Conservation (phyloP, 2,113 vertebrate genomes). For the Corvus moneduloides region DNA sequence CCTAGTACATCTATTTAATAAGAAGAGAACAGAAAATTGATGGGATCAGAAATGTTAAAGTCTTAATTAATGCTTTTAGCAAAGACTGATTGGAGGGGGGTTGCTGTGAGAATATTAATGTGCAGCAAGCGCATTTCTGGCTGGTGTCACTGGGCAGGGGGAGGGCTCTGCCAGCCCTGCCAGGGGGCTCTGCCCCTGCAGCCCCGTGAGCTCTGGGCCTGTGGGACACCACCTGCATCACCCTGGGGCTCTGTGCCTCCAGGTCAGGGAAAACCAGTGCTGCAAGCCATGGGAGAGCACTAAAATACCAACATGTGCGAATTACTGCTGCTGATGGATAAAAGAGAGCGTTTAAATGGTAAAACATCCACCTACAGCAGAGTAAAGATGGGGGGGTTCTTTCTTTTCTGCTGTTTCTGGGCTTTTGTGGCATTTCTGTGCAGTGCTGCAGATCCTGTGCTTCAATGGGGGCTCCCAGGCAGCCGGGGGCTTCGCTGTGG, state of each 20-base stretch:
- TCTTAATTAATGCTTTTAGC: slow-evolving; percentile 67
- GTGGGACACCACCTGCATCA: neutral
- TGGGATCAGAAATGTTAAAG: slow-evolving; percentile 65
- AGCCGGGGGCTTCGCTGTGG: fast-evolving
- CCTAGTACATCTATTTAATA: slow-evolving; percentile 42
- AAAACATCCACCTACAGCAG: slow-evolving; percentile 6
- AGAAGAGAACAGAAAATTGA: slow-evolving; percentile 58
- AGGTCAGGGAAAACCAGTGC: neutral
- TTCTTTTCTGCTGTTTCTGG: neutral
- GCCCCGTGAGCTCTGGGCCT: neutral
- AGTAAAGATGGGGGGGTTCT: neutral
- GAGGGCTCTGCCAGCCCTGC: neutral
- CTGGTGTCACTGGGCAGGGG: neutral
- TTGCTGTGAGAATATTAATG: slow-evolving; percentile 51
- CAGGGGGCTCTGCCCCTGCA: neutral
- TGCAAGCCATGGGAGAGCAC: neutral
- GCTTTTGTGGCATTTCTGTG: neutral
- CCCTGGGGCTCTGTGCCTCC: fast-evolving
- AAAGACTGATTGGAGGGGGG: slow-evolving; percentile 7
- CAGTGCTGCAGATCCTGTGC: neutral
- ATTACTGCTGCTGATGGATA: neutral
- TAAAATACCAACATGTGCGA: neutral
- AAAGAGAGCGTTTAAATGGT: neutral
- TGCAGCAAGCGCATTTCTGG: neutral
- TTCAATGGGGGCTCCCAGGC: fast-evolving